Evolutionary conservation across 2,113 vertebrate genomes (phyloP), one percentile per base, ranked within the genome.

Genomic region (Microcebus jonahi): DNA sequence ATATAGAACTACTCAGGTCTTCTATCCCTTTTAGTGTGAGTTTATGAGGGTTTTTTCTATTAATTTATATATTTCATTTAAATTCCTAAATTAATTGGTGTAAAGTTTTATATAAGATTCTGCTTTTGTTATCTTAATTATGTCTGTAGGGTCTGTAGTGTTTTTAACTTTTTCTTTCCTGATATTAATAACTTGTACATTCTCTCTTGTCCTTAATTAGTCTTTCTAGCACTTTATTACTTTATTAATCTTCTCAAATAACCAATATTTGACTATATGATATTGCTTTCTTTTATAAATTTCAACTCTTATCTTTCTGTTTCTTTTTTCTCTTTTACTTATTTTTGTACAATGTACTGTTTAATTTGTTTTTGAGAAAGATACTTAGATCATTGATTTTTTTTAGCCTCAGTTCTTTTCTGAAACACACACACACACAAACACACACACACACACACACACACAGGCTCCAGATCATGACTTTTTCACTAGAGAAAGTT

Each of bases 111-210:
- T 59, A 55, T 65, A 73, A 36, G 63, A 80, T 36, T 9, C 9
- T 36, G 13, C 9, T 53, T 81, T 75, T 81, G 45, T 85, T 75
- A 42, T 80, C 50, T 68, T 76, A 31, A 68, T 27, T 71, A 39
- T 42, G 2, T 61, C 39, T 70, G 21, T 67, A 67, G 8, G 17
- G 53, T 79, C 31, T 94, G 42, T 82, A 34, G n/a, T 76, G 21
- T 63, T 97, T 91, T 84, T 61, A 23, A 39, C 12, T 71, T 90
- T 65, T 50, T 76, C 23, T 57, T 82, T 95, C 10, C 15, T 95
- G 17, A 42, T 70, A 67, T 48, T 73, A 14, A 10, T 65, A 70
- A 48, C 7, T 34, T n/a, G n/a, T 55, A 71, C 8, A 18, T 57
- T 80, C 27, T 94, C 12, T 59, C 85, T 57, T 55, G n/a, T 89